Conservation (phyloP, 1,140 invertebrate species). For the Conus ventricosus region DNA sequence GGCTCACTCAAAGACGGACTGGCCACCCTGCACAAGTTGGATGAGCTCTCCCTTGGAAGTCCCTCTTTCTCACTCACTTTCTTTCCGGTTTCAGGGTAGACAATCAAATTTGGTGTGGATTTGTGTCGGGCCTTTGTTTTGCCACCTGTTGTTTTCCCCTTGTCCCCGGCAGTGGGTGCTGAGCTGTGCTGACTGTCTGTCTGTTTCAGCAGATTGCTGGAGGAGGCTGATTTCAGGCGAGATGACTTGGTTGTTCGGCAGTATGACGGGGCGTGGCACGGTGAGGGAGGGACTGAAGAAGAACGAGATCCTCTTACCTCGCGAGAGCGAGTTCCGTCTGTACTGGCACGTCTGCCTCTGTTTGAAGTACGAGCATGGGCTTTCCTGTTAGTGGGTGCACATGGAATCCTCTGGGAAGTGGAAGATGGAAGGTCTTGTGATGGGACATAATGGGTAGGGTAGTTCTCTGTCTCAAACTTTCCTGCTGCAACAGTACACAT, state of each 20-base stretch:
- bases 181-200: background rate
- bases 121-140: slow-evolving; percentile 43
- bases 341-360: background rate
- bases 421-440: background rate
- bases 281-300: background rate
- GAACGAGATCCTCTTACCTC: background rate
- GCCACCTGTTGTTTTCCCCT: background rate
- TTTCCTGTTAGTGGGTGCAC: background rate
- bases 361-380: background rate
- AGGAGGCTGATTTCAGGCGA: slow-evolving; percentile 2
- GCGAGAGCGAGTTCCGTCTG: background rate
- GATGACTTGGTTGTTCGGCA: slow-evolving; percentile 30
- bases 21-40: slow-evolving; percentile 48
- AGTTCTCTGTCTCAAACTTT: background rate
- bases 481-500: background rate
- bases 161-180: background rate
- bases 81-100: slow-evolving; percentile 24
- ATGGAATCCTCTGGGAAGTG: background rate
- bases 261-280: slow-evolving; percentile 13
- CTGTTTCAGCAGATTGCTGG: slow-evolving; percentile 3
- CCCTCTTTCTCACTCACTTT: slow-evolving; percentile 33
- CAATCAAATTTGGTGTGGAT: slow-evolving; percentile 56
- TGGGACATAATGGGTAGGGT: background rate
- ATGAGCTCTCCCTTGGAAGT: background rate
- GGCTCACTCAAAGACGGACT: slow-evolving; percentile 59